Conservation (phyloP, 2,888 invertebrate genomes). For the Clostera curtula region DNA sequence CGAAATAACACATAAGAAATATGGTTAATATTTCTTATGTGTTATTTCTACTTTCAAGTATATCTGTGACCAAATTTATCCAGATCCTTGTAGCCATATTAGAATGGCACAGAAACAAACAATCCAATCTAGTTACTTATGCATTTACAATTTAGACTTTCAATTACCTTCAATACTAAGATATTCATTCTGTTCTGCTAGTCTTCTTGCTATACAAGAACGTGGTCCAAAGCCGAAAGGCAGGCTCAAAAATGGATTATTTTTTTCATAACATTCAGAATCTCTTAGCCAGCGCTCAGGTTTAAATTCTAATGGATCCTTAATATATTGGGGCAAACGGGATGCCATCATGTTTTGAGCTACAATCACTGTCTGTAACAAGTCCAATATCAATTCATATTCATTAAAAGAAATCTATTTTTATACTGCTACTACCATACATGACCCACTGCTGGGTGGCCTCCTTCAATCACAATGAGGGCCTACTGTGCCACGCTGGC, state of each 20-base stretch:
- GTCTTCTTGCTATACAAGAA: slow-evolving; percentile 87
- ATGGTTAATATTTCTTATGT: too few relatives aligned
- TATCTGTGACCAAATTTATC: too few relatives aligned
- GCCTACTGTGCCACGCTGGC: too few relatives aligned
- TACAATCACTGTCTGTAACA: slow-evolving; percentile 83
- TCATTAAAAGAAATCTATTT: too few relatives aligned
- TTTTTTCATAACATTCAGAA: slow-evolving; percentile 39
- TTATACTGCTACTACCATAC: too few relatives aligned
- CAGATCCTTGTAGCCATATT: too few relatives aligned
- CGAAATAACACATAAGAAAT: too few relatives aligned
- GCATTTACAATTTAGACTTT: background rate
- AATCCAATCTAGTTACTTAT: too few relatives aligned
- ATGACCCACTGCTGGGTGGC: too few relatives aligned
- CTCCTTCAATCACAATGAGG: too few relatives aligned
- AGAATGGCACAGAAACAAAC: too few relatives aligned
- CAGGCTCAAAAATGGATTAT: slow-evolving; percentile 81
- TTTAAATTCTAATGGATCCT: slow-evolving; percentile 78
- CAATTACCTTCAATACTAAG: slow-evolving; percentile 79
- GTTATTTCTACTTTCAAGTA: too few relatives aligned
- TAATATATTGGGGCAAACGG: slow-evolving; percentile 81
- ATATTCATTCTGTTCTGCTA: slow-evolving; percentile 90
- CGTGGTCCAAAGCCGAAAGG: slow-evolving; percentile 93
- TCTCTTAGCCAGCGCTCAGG: slow-evolving; percentile 87
- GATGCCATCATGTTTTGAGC: slow-evolving; percentile 90
- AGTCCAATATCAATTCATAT: slow-evolving; percentile 2